Evolutionary conservation across 2,888 invertebrate species (phyloP).

Genomic region (Temnothorax ravouxi): DNA sequence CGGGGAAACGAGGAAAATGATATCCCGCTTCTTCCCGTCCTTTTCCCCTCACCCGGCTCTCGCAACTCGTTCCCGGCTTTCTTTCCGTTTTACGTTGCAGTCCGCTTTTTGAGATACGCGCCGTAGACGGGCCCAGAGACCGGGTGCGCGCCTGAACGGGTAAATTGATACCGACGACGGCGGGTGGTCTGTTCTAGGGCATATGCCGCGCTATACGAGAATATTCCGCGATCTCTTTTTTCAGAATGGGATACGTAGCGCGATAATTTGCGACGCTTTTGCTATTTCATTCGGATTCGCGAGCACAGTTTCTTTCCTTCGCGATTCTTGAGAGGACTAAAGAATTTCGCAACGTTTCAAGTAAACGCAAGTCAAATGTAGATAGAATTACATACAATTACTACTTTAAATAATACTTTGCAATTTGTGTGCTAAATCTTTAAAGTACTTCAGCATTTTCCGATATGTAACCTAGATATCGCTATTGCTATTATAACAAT

Average conservation of each 20-base stretch:
- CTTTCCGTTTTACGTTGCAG: constrained; percentile 54
- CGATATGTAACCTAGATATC: not conserved
- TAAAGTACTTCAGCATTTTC: not conserved
- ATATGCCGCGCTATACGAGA: constrained; percentile 51
- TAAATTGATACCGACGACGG: constrained; percentile 68
- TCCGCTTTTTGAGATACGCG: constrained; percentile 52
- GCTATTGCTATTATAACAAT: not conserved
- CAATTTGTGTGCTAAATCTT: not conserved
- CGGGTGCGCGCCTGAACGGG: constrained; percentile 16
- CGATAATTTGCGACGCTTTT: constrained; percentile 63
- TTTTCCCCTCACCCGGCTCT: not conserved
- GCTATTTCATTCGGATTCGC: constrained; percentile 26
- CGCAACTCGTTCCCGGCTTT: constrained; percentile 45
- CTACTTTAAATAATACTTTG: not conserved
- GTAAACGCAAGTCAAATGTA: not conserved
- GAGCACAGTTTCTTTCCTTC: not conserved
- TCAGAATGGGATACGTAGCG: constrained; percentile 33
- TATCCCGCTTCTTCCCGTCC: constrained; percentile 32
- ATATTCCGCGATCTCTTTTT: constrained; percentile 28
- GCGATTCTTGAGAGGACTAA: constrained; percentile 4
- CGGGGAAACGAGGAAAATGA: constrained; percentile 53
- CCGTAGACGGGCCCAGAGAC: constrained; percentile 35
- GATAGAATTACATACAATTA: not conserved
- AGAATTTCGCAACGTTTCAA: constrained; percentile 2
- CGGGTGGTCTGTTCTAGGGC: constrained; percentile 53